Evolutionary conservation across 2,113 vertebrate genomes (phyloP), one percentile per base, ranked within the genome.

Genomic region (Papio anubis): DNA sequence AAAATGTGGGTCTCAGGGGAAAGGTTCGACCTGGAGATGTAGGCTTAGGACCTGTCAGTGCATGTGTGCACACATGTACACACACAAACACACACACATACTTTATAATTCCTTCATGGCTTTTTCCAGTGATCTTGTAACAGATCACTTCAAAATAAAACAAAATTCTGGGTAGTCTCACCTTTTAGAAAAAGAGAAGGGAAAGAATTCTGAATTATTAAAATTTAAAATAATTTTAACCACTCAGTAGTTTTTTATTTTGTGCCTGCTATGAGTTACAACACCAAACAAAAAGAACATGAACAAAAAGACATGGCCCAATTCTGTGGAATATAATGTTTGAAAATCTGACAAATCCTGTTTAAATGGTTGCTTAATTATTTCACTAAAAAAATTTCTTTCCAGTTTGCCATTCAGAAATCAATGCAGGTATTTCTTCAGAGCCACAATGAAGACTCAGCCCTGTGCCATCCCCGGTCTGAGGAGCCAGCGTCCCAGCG

Each of bases 141-240:
- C 6, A 76, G 43, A 66, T n/a, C 93, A 82, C 32, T 11, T 93
- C 38, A 93, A 81, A 57, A 40, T 76, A 88, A 86, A 97, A 68
- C 16, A 64, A 90, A 88, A 73, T 4, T 81, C 8, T 68, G 55
- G 4, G 8, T 40, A 81, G 27, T 50, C 50, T 17, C 32, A 14
- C 79, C 35, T 95, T 90, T 55, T 57, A 3, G 30, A 57, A 73
- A 80, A 73, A 83, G 6, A 91, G 21, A 94, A 93, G 17, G 35
- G 3, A 76, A 17, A 64, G 81, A 87, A 95, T 68, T 95, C 25
- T 70, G 20, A 83, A 59, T 76, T 30, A 80, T 16, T 86, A 79
- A 88, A 88, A 73, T 72, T 20, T 90, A 72, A 55, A 76, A 83
- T 81, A 50, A 59, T 94, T 92, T 92, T 72, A 84, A 59, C 1